Conservation (phyloP, 2,888 invertebrate species). For the Stenotaenia linearis region DNA sequence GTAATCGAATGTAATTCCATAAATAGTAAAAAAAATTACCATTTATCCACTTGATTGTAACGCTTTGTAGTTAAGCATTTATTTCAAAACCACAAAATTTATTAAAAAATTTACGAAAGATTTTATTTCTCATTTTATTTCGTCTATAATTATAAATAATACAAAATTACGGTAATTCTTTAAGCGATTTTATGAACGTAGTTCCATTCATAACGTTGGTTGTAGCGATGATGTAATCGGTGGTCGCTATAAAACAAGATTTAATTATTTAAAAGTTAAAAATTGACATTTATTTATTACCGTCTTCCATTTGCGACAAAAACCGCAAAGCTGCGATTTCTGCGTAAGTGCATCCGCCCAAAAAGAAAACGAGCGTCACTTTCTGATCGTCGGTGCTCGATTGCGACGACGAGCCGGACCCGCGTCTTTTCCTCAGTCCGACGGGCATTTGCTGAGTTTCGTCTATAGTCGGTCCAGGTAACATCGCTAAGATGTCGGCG, state of each 20-base stretch:
- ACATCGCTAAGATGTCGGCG: conserved; percentile 71
- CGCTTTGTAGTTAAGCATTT: too few species aligned
- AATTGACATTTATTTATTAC: conserved; percentile 41
- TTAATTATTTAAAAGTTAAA: background rate
- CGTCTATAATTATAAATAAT: too few species aligned
- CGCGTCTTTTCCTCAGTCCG: conserved; percentile 48
- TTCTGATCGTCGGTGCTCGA: conserved; percentile 47
- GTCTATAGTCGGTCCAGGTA: conserved; percentile 68
- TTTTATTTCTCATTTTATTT: too few species aligned
- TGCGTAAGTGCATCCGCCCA: conserved; percentile 95
- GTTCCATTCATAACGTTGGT: conserved; percentile 89
- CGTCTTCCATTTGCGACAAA: conserved; percentile 54
- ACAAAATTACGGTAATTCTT: too few species aligned
- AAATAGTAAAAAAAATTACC: too few species aligned
- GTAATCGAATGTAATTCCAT: too few species aligned
- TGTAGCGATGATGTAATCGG: conserved; percentile 83
- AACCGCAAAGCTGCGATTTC: conserved; percentile 65
- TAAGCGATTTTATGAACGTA: conserved; percentile 70
- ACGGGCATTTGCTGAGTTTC: conserved; percentile 50
- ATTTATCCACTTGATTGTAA: too few species aligned
- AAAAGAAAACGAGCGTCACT: conserved; percentile 85
- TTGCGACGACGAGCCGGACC: conserved; percentile 47
- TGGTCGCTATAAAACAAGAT: conserved; percentile 47
- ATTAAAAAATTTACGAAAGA: too few species aligned
- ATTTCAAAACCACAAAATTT: too few species aligned